A percentile compares a stretch with the other conserved stretches of the same genome.
These are phyloP conservation scores for Eupithecia insigniata DNA, from an alignment of 2,888 invertebrate species.

Conservation along the genomic window DNA sequence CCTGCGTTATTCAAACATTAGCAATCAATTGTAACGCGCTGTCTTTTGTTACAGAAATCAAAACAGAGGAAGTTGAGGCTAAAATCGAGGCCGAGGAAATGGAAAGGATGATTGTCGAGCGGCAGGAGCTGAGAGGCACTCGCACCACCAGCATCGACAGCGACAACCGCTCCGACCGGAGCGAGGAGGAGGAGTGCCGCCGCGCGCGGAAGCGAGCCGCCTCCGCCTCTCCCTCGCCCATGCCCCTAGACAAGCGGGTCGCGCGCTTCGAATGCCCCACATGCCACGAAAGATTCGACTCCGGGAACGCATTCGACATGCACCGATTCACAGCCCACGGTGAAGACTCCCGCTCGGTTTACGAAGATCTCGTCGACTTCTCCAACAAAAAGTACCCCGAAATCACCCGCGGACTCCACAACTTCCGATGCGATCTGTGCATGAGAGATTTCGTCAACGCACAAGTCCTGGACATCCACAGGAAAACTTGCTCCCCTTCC, in stretches of 20 bases:
- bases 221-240: constrained; percentile 68
- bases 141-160: constrained; percentile 81
- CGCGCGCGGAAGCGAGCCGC: constrained; percentile 74
- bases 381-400: constrained; percentile 91
- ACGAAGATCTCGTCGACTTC: constrained; percentile 91
- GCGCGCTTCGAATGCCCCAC: constrained; percentile 86
- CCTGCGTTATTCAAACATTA: constrained; percentile 75
- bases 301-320: constrained; percentile 87
- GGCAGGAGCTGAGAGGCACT: constrained; percentile 63
- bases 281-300: constrained; percentile 90
- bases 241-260: constrained; percentile 72
- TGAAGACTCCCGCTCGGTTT: constrained; percentile 85
- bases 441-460: constrained; percentile 88
- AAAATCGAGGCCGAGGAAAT: constrained; percentile 73
- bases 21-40: constrained; percentile 71
- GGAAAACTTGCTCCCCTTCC: constrained; percentile 73
- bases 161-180: constrained; percentile 84
- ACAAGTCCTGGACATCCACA: constrained; percentile 88
- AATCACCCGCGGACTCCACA: constrained; percentile 88
- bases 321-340: constrained; percentile 87
- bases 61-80: constrained; percentile 79
- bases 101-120: constrained; percentile 67
- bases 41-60: constrained; percentile 82
- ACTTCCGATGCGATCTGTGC: constrained; percentile 88
- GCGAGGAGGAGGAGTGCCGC: constrained; percentile 75